Evolutionary conservation across 2,113 vertebrate genomes (phyloP).

Genomic region (Salvator merianae): DNA sequence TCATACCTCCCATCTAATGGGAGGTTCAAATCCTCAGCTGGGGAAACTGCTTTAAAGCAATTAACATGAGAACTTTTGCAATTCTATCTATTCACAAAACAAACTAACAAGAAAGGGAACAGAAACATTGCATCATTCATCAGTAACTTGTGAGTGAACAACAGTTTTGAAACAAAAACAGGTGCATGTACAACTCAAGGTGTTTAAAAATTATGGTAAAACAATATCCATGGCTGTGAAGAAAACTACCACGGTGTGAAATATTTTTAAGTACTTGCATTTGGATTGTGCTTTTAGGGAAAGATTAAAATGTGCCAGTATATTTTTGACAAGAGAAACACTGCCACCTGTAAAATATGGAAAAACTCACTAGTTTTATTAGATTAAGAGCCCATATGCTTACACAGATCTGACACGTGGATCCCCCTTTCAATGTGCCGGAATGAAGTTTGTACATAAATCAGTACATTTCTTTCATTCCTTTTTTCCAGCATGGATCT

Average conservation of each 20-base stretch:
- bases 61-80: background rate
- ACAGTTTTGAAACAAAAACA: background rate
- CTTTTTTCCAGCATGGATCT: background rate
- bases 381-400: background rate
- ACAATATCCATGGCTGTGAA: background rate
- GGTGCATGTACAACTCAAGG: background rate
- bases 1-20: too few relatives aligned
- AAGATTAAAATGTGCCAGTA: background rate
- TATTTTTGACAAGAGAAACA: background rate
- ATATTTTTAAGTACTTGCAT: background rate
- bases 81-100: background rate
- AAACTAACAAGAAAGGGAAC: background rate
- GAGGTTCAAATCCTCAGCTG: background rate
- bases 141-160: background rate
- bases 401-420: background rate
- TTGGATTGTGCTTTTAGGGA: background rate
- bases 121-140: background rate
- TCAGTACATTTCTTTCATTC: background rate
- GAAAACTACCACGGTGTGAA: background rate
- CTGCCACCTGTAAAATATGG: background rate
- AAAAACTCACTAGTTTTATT: background rate
- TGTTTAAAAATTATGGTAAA: background rate
- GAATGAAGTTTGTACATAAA: too few relatives aligned
- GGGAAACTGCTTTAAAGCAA: background rate
- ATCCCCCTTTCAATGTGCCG: background rate